Evolutionary conservation across 1,140 invertebrate species (phyloP), one percentile per base, ranked within the genome.

Genomic region (Bacillus rossius): DNA sequence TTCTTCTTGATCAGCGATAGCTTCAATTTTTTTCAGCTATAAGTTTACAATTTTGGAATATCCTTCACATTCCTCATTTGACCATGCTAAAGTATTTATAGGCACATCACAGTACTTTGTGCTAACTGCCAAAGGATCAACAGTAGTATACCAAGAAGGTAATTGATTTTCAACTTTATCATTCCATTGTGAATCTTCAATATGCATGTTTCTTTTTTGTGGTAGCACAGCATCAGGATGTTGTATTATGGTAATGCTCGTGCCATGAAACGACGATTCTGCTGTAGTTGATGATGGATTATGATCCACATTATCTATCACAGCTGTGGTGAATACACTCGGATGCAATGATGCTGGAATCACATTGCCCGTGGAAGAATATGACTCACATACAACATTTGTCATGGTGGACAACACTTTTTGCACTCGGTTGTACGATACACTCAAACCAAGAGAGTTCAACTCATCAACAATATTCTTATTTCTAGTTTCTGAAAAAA

Each of bases 181-280:
- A 5, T 45, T 20, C 43, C 43, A 20, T n/a, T 45, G 43, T 45
- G 17, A 25, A 45, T 45, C 23, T 45, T 45, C 23, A 20, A 45
- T 19, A 45, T 45, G 13, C 23, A 45, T 19, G 43, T 19, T 45
- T 20, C 43, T 45, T 45, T 45, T 45, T 13, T 19, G 17, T 19
- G 17, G 23, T 25, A 25, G 17, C 23, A 45, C 43, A 45, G 4
- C 43, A 20, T 20, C 43, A 7, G 8, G 8, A 34, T 53, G 51
- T 8, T 53, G 51, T 29, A 53, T 53, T 38, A 53, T 26, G 8
- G 23, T 29, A 34, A 53, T 53, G 8, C 13, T 8, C 5, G 51
- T 34, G 19, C 51, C 51, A 8, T 53, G 51, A 19, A 53, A 53
- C 8, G 51, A 53, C 2, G n/a, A n/a, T n/a, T n/a, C n/a, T n/a